Evolutionary conservation across 2,888 invertebrate genomes (phyloP).

Genomic region (Ochropleura plecta): DNA sequence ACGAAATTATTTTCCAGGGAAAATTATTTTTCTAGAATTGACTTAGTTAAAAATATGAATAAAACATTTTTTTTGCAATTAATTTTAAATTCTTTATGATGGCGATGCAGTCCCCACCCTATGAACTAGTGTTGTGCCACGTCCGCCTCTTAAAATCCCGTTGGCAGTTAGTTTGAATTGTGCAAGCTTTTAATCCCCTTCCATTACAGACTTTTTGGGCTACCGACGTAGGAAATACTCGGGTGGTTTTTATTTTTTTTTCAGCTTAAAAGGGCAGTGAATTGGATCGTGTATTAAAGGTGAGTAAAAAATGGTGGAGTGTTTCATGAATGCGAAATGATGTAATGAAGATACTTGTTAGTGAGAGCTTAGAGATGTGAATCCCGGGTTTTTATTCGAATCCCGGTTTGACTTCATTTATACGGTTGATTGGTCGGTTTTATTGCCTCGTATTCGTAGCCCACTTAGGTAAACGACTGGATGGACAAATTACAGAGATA

Average conservation of each 20-base stretch:
- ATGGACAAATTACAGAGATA: neutral
- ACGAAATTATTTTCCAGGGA: neutral
- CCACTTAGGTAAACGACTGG: slow-evolving; percentile 11
- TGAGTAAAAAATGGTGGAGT: slow-evolving; percentile 32
- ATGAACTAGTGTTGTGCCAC: slow-evolving; percentile 52
- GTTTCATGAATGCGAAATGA: slow-evolving; percentile 50
- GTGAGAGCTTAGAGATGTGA: slow-evolving; percentile 30
- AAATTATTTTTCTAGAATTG: neutral
- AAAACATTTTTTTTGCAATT: slow-evolving; percentile 13
- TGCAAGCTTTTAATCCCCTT: slow-evolving; percentile 75
- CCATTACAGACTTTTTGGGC: slow-evolving; percentile 60
- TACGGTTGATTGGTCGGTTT: slow-evolving; percentile 33
- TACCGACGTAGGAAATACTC: slow-evolving; percentile 41
- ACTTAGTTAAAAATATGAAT: slow-evolving; percentile 23
- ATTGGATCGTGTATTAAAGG: slow-evolving; percentile 45
- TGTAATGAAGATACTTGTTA: slow-evolving; percentile 51
- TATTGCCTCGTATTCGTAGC: slow-evolving; percentile 11
- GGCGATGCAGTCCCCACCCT: slow-evolving; percentile 17
- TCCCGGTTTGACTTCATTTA: slow-evolving; percentile 32
- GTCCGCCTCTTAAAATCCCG: slow-evolving; percentile 68
- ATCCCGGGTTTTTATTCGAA: slow-evolving; percentile 25
- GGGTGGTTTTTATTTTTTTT: slow-evolving; percentile 39
- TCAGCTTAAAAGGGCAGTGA: slow-evolving; percentile 27
- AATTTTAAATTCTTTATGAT: neutral
- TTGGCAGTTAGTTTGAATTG: slow-evolving; percentile 72